These are phyloP conservation scores for Cantharis nigra DNA, from an alignment of 2,888 invertebrate species.

Conservation along the genomic window DNA sequence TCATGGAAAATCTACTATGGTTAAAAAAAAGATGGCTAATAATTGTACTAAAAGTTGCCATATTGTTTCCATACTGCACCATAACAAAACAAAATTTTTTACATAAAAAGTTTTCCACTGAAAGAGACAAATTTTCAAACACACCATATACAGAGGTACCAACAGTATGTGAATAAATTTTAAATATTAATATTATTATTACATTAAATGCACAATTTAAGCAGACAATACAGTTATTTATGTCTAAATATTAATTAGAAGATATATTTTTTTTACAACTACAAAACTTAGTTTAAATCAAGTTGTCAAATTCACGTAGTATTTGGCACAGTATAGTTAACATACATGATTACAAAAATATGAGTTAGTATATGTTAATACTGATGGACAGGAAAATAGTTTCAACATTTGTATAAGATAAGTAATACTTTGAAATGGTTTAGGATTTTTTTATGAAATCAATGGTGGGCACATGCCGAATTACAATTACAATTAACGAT, in stretches of 20 bases:
- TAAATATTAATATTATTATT: constrained; percentile 3
- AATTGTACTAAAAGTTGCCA: neutral
- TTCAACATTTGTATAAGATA: constrained; percentile 28
- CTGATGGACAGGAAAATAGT: constrained; percentile 45
- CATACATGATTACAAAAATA: constrained; percentile 52
- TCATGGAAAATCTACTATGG: neutral
- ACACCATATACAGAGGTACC: neutral
- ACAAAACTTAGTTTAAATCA: constrained; percentile 29
- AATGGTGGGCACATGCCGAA: neutral
- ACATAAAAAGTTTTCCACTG: neutral
- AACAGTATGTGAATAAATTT: neutral
- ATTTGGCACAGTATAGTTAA: constrained; percentile 47
- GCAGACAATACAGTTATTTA: constrained; percentile 37
- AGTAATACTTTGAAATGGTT: constrained; percentile 15
- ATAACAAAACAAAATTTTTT: neutral
- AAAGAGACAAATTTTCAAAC: neutral
- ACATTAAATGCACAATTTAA: constrained; percentile 38
- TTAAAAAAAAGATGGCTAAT: neutral
- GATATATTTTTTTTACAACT: constrained; percentile 21
- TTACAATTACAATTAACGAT: neutral
- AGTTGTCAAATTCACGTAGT: constrained; percentile 18
- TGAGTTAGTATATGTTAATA: constrained; percentile 49
- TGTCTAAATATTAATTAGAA: constrained; percentile 9
- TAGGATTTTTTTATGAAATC: neutral
- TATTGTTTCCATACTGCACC: neutral